phyloP scores from a whole-genome alignment of 2,113 vertebrate genomes.

The Microcebus ravelobensis region DNA sequence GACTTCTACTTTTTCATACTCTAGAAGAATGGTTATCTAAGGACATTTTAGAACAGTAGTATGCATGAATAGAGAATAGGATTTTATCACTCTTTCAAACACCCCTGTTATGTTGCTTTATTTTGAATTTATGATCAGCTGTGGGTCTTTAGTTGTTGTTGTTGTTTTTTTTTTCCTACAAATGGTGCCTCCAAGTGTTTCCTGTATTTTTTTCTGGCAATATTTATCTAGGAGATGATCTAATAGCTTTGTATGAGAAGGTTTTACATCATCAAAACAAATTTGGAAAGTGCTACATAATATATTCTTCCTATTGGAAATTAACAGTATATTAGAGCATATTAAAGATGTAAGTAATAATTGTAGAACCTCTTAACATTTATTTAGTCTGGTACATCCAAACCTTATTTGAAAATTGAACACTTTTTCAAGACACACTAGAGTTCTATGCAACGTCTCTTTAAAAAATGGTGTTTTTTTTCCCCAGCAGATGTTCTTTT shows the following conservation, averaged over 20 bases:
- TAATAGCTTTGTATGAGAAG: background rate
- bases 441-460: background rate
- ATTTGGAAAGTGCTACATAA: conserved; percentile 34
- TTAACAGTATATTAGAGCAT: background rate
- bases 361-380: background rate
- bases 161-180: background rate
- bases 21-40: background rate
- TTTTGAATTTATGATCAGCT: conserved; percentile 43
- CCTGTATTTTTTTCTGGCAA: conserved; percentile 21
- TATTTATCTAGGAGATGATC: background rate
- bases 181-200: background rate
- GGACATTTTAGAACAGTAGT: conserved; percentile 4
- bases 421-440: background rate
- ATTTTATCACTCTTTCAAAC: conserved; percentile 8
- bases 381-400: conserved; percentile 33
- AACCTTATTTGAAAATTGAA: conserved; percentile 32
- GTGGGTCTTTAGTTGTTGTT: background rate
- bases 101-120: conserved; percentile 31
- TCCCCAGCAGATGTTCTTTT: conserved; percentile 23
- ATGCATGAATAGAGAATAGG: background rate
- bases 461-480: conserved; percentile 14
- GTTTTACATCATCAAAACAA: conserved; percentile 19
- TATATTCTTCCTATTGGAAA: background rate
- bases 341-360: background rate
- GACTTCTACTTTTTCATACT: conserved; percentile 3